Conservation (phyloP, 2,113 vertebrate species). For the Scomber colias region DNA sequence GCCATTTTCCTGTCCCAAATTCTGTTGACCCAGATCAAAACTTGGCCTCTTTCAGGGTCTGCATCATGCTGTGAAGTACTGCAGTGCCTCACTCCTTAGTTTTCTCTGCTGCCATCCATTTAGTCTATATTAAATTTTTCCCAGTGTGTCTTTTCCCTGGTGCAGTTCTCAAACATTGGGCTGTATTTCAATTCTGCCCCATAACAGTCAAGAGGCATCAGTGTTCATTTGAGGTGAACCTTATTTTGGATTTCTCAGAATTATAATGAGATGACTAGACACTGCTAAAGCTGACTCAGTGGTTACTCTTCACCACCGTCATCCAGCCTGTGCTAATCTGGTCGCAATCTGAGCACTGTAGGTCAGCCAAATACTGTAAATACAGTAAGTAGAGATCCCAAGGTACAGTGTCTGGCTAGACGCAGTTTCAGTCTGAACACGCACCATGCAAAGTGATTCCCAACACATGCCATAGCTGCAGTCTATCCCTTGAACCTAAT, state of each 20-base stretch:
- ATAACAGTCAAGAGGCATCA: background rate
- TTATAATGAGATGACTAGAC: slow-evolving; percentile 1
- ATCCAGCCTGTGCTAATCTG: slow-evolving; percentile 41
- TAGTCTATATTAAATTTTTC: slow-evolving; percentile 37
- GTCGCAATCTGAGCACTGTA: slow-evolving; percentile 18
- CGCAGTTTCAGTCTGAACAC: background rate
- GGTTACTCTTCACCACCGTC: background rate
- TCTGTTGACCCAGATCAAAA: slow-evolving; percentile 29
- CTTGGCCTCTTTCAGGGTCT: background rate
- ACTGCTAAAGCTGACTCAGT: slow-evolving; percentile 4
- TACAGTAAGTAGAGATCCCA: background rate
- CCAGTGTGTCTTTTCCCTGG: background rate
- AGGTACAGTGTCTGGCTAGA: slow-evolving; percentile 1
- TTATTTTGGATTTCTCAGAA: slow-evolving; percentile 39
- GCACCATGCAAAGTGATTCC: background rate
- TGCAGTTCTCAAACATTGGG: background rate
- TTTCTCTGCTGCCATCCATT: slow-evolving; percentile 27
- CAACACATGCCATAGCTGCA: background rate
- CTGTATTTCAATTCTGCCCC: slow-evolving; percentile 4
- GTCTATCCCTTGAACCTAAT: background rate
- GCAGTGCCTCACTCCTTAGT: background rate
- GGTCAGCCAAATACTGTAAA: slow-evolving; percentile 17
- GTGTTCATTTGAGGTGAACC: background rate
- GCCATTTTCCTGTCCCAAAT: slow-evolving; percentile 39
- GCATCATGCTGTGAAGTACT: slow-evolving; percentile 16